Evolutionary conservation across 2,797 vertebrate genomes (phyloP), one percentile per base, ranked within the genome.

Genomic region (Poliocrania exsul): DNA sequence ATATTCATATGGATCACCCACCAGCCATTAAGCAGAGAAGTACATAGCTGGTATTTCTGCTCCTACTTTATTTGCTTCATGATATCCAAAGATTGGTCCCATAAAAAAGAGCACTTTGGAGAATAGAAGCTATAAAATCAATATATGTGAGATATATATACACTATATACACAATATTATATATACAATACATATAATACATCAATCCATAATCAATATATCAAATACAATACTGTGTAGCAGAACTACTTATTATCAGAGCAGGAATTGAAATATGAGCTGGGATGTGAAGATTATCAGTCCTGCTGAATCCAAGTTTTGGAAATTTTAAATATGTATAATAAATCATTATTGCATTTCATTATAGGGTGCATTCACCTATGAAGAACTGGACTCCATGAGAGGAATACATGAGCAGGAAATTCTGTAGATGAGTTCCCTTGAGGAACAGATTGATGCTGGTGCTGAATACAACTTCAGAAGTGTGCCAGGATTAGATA

Each of bases 281-380:
- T 80, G 28, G 28, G 13, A 16, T 64, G 16, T 93, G 20, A 35
- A n/a, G 20, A 8, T 47, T 51, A 61, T 60, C 37, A 56, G 46
- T 42, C 31, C 13, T 80, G 11, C 21, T 77, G 21, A 60, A 58
- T n/a, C 20, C 25, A 66, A 58, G 13, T 71, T 70, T 70, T 70
- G 26, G 35, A 50, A 74, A 58, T 67, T 54, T 38, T 37, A 60
- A 42, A 54, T 49, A 20, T 66, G 4, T 6, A 10, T 31, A 38
- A 16, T 40, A 40, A 57, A 18, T 49, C 23, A 37, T 31, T 56
- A 42, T 61, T 70, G 49, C 13, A 74, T 78, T 66, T 70, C 16
- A 33, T 17, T 70, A 0, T 4, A 50, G 11, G n/a, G 13, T 16
- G 3, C 8, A n/a, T 69, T 81, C 11, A 13, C 2, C 23, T 20